These are phyloP conservation scores for Drosophila trapezifrons DNA, from an alignment of 1,140 invertebrate genomes.

Conservation along the genomic window DNA sequence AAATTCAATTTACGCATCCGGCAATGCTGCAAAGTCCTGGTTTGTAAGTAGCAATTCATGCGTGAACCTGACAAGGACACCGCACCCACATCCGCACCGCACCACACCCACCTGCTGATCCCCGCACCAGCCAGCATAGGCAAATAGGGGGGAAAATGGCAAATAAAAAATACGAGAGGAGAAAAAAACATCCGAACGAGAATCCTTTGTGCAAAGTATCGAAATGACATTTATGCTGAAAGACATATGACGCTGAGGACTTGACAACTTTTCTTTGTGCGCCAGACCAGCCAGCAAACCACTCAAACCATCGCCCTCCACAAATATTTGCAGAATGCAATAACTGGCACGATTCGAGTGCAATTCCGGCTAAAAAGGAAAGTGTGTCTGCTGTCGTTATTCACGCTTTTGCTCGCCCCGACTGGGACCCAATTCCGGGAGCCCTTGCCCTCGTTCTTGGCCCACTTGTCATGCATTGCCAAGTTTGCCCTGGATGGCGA, in stretches of 20 bases:
- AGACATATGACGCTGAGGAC: conserved; percentile 37
- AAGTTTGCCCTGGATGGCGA: conserved; percentile 49
- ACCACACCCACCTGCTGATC: neutral
- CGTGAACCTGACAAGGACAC: conserved; percentile 64
- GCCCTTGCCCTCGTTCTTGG: conserved; percentile 33
- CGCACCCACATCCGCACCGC: conserved; percentile 14
- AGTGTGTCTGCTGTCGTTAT: conserved; percentile 33
- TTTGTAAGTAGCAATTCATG: conserved; percentile 53
- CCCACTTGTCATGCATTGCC: conserved; percentile 36
- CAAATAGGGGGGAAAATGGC: conserved; percentile 21
- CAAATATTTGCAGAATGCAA: conserved; percentile 49
- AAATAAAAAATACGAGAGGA: conserved; percentile 30
- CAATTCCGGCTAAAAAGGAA: conserved; percentile 23
- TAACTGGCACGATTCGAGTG: conserved; percentile 28
- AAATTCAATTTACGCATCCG: conserved; percentile 64
- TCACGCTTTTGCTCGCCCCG: neutral
- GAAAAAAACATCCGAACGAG: conserved; percentile 18
- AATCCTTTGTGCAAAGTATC: conserved; percentile 44
- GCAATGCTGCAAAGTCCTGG: conserved; percentile 49
- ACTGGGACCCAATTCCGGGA: conserved; percentile 22
- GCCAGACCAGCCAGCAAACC: conserved; percentile 10
- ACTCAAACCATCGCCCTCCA: conserved; percentile 4
- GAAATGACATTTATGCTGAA: conserved; percentile 56
- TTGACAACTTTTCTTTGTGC: conserved; percentile 45
- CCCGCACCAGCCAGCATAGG: conserved; percentile 13